Percentiles rank a stretch among this genome's conserved stretches.
phyloP scores from a whole-genome alignment of 2,888 invertebrate species.

The Gibbula magus region DNA sequence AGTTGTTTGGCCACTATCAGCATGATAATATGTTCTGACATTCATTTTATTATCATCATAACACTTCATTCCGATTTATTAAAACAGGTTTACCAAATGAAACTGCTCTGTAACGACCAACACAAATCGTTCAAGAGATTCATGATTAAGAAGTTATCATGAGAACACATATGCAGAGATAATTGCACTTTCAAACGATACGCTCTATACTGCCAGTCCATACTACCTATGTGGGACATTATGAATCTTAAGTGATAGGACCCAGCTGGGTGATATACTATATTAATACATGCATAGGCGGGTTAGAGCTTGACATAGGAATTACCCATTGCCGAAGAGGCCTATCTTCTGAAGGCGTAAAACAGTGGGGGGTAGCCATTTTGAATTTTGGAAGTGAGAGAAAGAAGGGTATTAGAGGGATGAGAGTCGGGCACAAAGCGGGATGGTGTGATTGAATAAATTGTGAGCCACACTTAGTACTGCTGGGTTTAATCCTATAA shows the following conservation, averaged over 20 bases:
- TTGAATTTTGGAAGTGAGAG: background rate
- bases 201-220: background rate
- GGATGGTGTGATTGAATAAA: background rate
- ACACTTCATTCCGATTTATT: background rate
- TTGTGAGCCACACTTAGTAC: background rate
- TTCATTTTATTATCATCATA: background rate
- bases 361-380: constrained; percentile 4
- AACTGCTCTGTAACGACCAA: background rate
- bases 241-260: background rate
- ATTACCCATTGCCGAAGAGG: background rate
- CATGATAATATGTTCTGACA: background rate
- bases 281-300: background rate
- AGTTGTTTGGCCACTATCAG: background rate
- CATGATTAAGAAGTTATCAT: background rate
- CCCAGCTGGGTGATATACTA: background rate
- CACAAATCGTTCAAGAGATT: background rate
- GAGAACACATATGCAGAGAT: background rate
- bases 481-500: background rate
- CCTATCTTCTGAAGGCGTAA: background rate
- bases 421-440: background rate
- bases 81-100: background rate
- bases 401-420: background rate
- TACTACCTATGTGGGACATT: background rate
- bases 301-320: background rate
- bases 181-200: background rate